Base-by-base conservation (phyloP, 1,140 invertebrate species). In the Mizuhopecten yessoensis region DNA sequence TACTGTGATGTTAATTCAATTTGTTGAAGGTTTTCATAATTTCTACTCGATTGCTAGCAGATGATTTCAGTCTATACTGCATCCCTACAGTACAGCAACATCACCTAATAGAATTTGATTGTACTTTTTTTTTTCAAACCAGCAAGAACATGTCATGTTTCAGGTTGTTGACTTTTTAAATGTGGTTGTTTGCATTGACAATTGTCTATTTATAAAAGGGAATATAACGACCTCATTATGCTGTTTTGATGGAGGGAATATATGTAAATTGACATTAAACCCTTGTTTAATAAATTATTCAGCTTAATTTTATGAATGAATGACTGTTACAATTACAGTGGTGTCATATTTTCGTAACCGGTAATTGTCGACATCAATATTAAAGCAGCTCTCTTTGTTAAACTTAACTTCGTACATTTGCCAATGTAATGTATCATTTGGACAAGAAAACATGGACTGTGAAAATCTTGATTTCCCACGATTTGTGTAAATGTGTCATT, bases 111-210 rank as follows among this genome's bases (percentile, higher is more conserved):
- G 36, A 39, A 39, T 39, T 5, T 39, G 36, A n/a, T n/a, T n/a
- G n/a, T n/a, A n/a, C n/a, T n/a, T n/a, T n/a, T n/a, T n/a, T n/a
- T n/a, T n/a, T n/a, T 75, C 57, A 75, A n/a, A 29, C n/a, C 23
- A 75, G n/a, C n/a, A n/a, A 29, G 2, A 7, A 75, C 57, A 29
- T 75, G n/a, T n/a, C 17, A 75, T 29, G 57, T 10, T 49, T 20
- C 11, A 49, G 45, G 57, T 75, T 75, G 57, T 75, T 75, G 57
- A 75, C 57, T 75, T 75, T 57, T 75, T 3, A 75, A n/a, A n/a
- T 29, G 17, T 75, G 57, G 57, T 75, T 75, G 57, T 75, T 75
- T 75, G 57, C n/a, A 75, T 75, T 75, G 57, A 75, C 57, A 75
- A 75, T 75, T 75, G 29, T 75, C 5, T 75, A n/a, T 75, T 3